Base-by-base conservation (phyloP, 1,140 invertebrate genomes). In the Heterodera schachtii region DNA sequence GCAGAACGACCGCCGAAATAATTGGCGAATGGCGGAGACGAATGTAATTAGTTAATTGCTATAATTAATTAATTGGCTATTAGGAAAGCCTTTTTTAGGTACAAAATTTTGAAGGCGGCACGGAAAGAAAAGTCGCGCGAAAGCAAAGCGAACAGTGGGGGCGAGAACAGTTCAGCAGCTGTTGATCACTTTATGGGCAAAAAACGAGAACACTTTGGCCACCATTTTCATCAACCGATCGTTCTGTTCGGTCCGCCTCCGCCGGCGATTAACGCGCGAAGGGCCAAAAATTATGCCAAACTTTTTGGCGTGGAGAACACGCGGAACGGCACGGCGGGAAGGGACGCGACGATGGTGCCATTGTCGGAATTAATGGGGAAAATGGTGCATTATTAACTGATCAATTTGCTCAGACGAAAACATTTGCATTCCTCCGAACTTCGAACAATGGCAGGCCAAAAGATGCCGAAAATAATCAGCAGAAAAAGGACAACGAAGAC, bases 11-110 rank as follows among this genome's bases (percentile, higher is more conserved):
- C 69, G 69, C 69, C 69, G 44, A 71, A 41, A 11, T 71, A 41
- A 71, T 71, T 21, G 69, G 69, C 31, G 69, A 71, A 41, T 71
- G 69, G 69, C n/a, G 69, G 11, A 71, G 69, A 41, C 31, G 44
- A 71, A 71, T 71, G 69, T 71, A 19, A 41, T 46, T 5, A 71
- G 43, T 11, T 11, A 46, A 41, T 41, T 8, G 7, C 7, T n/a
- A 69, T 69, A 13, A 46, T 41, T 46, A 41, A 46, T 41, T 71
- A 52, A 8, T 52, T 8, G 11, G 49, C 6, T 11, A 52, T 52
- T 52, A 8, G 11, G 11, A 52, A 19, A 64, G 13, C 1, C 11
- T 64, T 13, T 9, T 41, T 71, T 16, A 71, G 69, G 69, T 71
- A 71, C 69, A 71, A 71, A 71, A 11, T 71, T 21, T 43, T 71